A percentile compares a stretch with the other conserved stretches of the same genome.
phyloP scores from a whole-genome alignment of 2,113 vertebrate genomes.

The Glaucomys volans region DNA sequence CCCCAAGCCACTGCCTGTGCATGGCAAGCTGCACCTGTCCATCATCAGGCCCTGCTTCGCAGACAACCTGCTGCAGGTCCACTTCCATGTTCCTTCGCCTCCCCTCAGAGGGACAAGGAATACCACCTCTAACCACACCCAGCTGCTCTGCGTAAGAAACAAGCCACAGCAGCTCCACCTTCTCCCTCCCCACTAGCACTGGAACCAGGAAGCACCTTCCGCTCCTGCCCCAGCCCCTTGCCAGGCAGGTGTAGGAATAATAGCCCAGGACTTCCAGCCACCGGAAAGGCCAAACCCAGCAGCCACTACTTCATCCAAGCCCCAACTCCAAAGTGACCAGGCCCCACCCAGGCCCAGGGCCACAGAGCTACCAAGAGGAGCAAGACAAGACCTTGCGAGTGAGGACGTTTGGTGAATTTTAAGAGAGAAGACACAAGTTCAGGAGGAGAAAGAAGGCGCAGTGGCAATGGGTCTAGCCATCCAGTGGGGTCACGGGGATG shows the following conservation, averaged over 20 bases:
- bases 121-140: not conserved
- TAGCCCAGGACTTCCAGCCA: not conserved
- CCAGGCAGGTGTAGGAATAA: too few species aligned
- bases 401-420: too few species aligned
- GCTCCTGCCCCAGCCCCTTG: too few species aligned
- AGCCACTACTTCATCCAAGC: too few species aligned
- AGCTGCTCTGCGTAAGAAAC: not conserved
- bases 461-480: rapidly evolving
- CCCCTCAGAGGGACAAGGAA: too few species aligned
- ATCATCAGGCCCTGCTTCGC: not conserved
- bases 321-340: not conserved
- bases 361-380: not conserved
- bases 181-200: rapidly evolving
- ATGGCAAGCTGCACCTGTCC: too few species aligned
- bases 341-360: not conserved
- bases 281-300: rapidly evolving
- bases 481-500: not conserved
- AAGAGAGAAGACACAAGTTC: not conserved
- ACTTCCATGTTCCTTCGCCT: too few species aligned
- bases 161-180: not conserved
- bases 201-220: not conserved
- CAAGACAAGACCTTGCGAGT: not conserved
- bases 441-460: too few species aligned
- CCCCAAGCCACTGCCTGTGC: rapidly evolving
- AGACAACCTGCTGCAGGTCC: not conserved